Evolutionary conservation across 2,797 vertebrate genomes (phyloP), one percentile per base, ranked within the genome.

Genomic region (Valencia hispanica): DNA sequence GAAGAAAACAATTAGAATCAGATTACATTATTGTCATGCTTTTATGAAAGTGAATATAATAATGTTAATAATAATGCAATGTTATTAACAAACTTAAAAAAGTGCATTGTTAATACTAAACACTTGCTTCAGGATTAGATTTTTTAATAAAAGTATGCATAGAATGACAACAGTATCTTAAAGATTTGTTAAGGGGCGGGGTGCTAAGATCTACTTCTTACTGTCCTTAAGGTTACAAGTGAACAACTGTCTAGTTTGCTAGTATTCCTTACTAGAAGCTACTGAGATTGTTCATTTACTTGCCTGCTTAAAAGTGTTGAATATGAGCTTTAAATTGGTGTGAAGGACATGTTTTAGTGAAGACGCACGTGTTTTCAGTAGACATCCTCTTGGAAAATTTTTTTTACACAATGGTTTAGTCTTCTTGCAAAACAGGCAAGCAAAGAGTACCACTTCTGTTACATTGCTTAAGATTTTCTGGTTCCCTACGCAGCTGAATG

Each of bases 231-330:
- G n/a, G 32, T 57, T 82, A 6, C 8, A 48, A 78, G 6, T 70
- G 36, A 34, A 74, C 47, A 59, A 50, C 47, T 55, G 2, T 63
- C 53, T 71, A 34, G 59, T 80, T 73, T 69, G 68, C 57, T 41
- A 73, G 34, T 72, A 48, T 85, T 68, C 55, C 9, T 73, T 41
- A 55, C 17, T 32, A 32, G 55, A 59, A 74, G 25, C 63, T 71
- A 61, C 7, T n/a, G 61, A 85, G 70, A 68, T n/a, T 18, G 39
- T 65, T 81, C 27, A 76, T 85, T 86, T 80, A 74, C 41, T 81
- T 79, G 74, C 70, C 81, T 86, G 78, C 45, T 76, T 66, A 85
- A 80, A 83, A 69, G 84, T 86, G 86, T n/a, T 85, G 75, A 90
- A 83, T 75, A 72, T 72, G 76, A 86, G 70, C 59, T 83, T 47